Conservation (phyloP, 2,888 invertebrate species). For the Onthophagus sagittarius region DNA sequence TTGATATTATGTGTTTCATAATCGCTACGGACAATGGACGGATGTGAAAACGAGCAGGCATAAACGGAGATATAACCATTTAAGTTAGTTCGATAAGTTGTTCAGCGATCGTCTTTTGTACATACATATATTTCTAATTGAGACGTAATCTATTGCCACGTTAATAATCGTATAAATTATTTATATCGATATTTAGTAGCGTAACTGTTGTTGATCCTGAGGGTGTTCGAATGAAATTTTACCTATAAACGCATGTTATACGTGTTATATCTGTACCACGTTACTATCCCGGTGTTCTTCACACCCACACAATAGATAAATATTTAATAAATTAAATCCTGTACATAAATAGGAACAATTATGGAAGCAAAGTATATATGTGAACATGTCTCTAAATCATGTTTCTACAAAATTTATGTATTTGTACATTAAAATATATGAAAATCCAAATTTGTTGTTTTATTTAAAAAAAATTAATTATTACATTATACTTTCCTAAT, state of each 20-base stretch:
- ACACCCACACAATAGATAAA: neutral
- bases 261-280: constrained; percentile 5
- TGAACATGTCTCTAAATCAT: constrained; percentile 31
- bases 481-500: no score
- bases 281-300: constrained; percentile 13
- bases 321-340: constrained; percentile 11
- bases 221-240: neutral
- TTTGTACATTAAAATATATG: constrained; percentile 33
- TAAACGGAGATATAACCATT: neutral
- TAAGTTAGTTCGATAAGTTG: neutral
- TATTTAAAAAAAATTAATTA: neutral
- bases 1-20: neutral
- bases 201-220: neutral
- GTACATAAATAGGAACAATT: constrained; percentile 17
- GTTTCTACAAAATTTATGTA: constrained; percentile 34
- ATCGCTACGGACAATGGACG: neutral
- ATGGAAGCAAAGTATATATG: constrained; percentile 21
- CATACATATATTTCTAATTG: neutral
- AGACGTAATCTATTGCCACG: neutral
- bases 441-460: neutral
- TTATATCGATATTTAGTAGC: neutral
- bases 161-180: neutral
- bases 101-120: neutral
- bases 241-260: constrained; percentile 14
- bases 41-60: neutral